Evolutionary conservation across 2,113 vertebrate species (phyloP).

Genomic region (Coryphaenoides rupestris): DNA sequence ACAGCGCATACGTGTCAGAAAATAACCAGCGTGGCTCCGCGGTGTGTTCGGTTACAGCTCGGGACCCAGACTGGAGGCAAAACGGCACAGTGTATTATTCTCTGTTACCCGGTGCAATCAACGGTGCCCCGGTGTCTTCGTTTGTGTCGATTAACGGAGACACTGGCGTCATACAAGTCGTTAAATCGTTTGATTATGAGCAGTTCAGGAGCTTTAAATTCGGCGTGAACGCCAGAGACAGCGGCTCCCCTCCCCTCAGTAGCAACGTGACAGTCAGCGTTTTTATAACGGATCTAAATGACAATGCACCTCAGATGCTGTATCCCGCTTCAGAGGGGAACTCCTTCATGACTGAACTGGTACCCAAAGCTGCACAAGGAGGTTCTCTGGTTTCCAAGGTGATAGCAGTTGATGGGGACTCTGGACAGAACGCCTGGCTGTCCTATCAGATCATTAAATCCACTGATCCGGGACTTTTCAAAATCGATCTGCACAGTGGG

Average conservation of each 20-base stretch:
- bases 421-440: conserved; percentile 66
- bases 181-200: conserved; percentile 72
- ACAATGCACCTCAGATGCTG: background rate
- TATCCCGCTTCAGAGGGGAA: background rate
- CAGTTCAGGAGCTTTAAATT: conserved; percentile 31
- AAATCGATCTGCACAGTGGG: conserved; percentile 75
- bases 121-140: conserved; percentile 59
- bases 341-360: background rate
- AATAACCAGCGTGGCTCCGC: conserved; percentile 69
- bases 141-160: conserved; percentile 73
- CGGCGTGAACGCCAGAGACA: background rate
- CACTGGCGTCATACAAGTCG: conserved; percentile 63
- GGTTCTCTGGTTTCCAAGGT: background rate
- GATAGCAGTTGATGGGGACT: conserved; percentile 11
- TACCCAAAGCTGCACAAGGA: background rate
- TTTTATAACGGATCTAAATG: background rate
- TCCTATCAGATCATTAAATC: conserved; percentile 74
- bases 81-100: conserved; percentile 73
- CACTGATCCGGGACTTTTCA: conserved; percentile 77
- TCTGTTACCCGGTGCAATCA: conserved; percentile 52
- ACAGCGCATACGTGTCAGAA: conserved; percentile 58
- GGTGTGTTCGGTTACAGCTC: conserved; percentile 66
- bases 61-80: conserved; percentile 69
- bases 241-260: background rate
- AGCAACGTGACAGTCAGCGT: background rate